Percentiles rank a stretch among this genome's conserved stretches.
Conservation (phyloP, 2,888 invertebrate genomes). For the Nomada hirtipes region DNA sequence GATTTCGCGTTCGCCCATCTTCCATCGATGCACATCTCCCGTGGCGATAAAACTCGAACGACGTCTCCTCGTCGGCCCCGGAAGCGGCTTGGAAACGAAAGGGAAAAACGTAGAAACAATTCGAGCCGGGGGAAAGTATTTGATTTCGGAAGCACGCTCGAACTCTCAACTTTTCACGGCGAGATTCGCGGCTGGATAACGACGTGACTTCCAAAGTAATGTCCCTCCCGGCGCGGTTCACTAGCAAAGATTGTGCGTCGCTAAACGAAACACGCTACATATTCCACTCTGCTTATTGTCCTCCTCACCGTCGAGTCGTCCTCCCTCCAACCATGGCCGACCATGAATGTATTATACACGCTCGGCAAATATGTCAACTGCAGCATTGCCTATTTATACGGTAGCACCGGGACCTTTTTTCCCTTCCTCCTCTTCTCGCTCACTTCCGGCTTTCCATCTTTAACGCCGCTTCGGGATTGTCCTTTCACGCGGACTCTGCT, state of each 20-base stretch:
- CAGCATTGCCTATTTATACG: constrained; percentile 76
- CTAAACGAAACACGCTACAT: constrained; percentile 75
- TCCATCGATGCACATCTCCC: constrained; percentile 13
- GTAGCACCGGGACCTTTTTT: constrained; percentile 42
- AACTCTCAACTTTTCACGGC: constrained; percentile 23
- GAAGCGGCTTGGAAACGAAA: not conserved
- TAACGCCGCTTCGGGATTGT: constrained; percentile 53
- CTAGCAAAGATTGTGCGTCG: constrained; percentile 73
- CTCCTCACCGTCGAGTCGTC: not conserved
- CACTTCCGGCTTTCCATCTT: constrained; percentile 59
- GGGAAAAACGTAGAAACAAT: constrained; percentile 16
- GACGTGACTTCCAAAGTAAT: constrained; percentile 28
- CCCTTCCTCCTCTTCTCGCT: not conserved
- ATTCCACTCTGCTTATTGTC: constrained; percentile 71
- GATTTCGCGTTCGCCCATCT: constrained; percentile 5
- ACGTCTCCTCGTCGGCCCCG: constrained; percentile 6
- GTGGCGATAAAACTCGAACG: constrained; percentile 6
- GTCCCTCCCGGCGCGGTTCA: constrained; percentile 10
- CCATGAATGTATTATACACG: constrained; percentile 81
- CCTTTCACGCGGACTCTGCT: not conserved
- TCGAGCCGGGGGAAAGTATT: not conserved
- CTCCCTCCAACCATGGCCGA: constrained; percentile 49
- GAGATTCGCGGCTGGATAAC: constrained; percentile 13
- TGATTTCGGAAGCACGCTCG: constrained; percentile 2
- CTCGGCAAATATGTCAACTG: constrained; percentile 81